A percentile compares a stretch with the other conserved stretches of the same genome.
Conservation (phyloP, 2,797 vertebrate genomes). For the Carduelis carduelis region DNA sequence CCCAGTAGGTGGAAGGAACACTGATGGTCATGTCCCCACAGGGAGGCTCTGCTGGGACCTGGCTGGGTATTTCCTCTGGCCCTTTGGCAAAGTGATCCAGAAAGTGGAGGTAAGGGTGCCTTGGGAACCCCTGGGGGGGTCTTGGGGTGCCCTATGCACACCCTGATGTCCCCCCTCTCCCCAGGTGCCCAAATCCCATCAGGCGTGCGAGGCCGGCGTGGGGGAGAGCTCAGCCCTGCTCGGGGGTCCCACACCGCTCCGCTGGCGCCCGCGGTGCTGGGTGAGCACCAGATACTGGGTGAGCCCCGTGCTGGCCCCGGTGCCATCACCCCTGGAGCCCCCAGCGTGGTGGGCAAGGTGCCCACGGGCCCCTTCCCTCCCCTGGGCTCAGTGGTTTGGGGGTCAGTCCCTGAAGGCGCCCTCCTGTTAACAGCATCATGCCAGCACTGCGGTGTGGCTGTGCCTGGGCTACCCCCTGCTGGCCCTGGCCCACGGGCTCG, state of each 20-base stretch:
- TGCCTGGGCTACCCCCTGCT: constrained; percentile 79
- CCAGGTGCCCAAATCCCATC: not conserved
- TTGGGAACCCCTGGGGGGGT: fast-evolving
- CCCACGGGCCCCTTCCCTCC: fast-evolving
- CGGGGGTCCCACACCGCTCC: not conserved
- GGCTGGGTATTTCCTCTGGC: constrained; percentile 84
- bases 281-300: constrained; percentile 75
- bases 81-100: constrained; percentile 83
- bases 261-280: not conserved
- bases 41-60: constrained; percentile 81
- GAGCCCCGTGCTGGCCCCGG: fast-evolving
- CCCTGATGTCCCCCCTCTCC: not conserved
- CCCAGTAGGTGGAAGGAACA: not conserved
- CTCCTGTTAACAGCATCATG: not conserved
- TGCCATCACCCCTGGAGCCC: not conserved
- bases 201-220: not conserved
- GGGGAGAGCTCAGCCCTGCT: constrained; percentile 66
- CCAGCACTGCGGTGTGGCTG: constrained; percentile 72
- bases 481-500: constrained; percentile 75
- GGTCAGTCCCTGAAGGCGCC: not conserved
- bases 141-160: fast-evolving
- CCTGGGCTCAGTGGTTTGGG: not conserved
- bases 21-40: not conserved
- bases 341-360: fast-evolving
- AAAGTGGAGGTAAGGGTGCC: constrained; percentile 31